Percentiles rank a stretch among this genome's conserved stretches.
Evolutionary conservation across 2,797 vertebrate species (phyloP).

Genomic region (Podargus strigoides): DNA sequence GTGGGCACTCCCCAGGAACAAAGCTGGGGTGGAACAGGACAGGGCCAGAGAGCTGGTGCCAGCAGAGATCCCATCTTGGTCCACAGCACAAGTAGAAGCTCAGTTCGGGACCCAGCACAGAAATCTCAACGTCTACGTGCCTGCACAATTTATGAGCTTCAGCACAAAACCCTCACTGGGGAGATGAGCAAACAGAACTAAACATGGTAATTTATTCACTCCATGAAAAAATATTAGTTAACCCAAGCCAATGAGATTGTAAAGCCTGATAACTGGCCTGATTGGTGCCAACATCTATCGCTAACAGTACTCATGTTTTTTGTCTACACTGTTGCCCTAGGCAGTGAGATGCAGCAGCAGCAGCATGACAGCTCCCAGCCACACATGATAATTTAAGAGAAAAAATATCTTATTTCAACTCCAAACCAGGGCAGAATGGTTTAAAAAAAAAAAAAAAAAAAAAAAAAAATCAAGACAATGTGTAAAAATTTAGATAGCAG

Average conservation of each 20-base stretch:
- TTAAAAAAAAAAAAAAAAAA: not conserved
- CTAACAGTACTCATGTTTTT: slow-evolving; percentile 24
- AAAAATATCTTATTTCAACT: slow-evolving; percentile 24
- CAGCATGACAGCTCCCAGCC: slow-evolving; percentile 49
- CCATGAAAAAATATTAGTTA: slow-evolving; percentile 51
- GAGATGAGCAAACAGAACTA: slow-evolving; percentile 19
- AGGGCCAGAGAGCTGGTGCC: not conserved
- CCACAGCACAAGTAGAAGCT: not conserved
- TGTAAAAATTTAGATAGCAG: slow-evolving; percentile 43
- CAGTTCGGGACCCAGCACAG: accelerated
- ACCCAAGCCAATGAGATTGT: slow-evolving; percentile 33
- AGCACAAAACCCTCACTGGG: not conserved
- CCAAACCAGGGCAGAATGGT: not conserved
- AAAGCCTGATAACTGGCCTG: slow-evolving; percentile 37
- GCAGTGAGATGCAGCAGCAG: slow-evolving; percentile 45
- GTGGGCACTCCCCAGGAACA: not conserved
- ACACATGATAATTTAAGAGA: slow-evolving; percentile 21
- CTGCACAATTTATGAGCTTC: not conserved
- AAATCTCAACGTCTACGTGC: not conserved
- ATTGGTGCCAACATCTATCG: slow-evolving; percentile 25
- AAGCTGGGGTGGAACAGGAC: not conserved
- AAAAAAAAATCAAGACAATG: slow-evolving; percentile 25
- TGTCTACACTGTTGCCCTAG: slow-evolving; percentile 46
- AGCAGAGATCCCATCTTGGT: not conserved
- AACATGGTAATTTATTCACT: slow-evolving; percentile 50